phyloP scores from a whole-genome alignment of 2,113 vertebrate genomes.

The Tringa solitaria region DNA sequence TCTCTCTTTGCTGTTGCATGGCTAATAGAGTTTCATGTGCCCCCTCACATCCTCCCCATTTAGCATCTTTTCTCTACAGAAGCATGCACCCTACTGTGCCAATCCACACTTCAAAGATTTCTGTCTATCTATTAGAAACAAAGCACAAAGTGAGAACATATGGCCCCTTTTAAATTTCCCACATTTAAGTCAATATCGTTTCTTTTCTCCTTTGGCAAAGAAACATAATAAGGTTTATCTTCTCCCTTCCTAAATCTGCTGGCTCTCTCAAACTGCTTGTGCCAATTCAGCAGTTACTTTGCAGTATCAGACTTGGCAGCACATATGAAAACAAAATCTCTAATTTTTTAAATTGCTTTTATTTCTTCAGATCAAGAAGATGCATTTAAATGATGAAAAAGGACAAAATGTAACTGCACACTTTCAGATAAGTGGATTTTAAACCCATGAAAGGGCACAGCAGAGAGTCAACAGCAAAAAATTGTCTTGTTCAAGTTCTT shows the following conservation, averaged over 20 bases:
- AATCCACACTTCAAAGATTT: slow-evolving; percentile 95
- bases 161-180: slow-evolving; percentile 88
- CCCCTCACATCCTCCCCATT: slow-evolving; percentile 84
- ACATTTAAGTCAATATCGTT: slow-evolving; percentile 88
- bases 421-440: slow-evolving; percentile 59
- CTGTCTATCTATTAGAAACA: slow-evolving; percentile 91
- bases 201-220: slow-evolving; percentile 79
- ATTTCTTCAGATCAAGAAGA: slow-evolving; percentile 51
- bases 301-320: slow-evolving; percentile 61
- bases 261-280: slow-evolving; percentile 64
- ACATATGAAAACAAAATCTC: slow-evolving; percentile 55
- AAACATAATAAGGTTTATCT: slow-evolving; percentile 77
- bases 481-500: slow-evolving; percentile 11
- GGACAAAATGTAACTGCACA: slow-evolving; percentile 53
- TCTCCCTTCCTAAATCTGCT: slow-evolving; percentile 71
- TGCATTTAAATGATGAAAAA: slow-evolving; percentile 26
- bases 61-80: slow-evolving; percentile 91
- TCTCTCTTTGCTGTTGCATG: slow-evolving; percentile 86
- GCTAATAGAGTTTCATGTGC: slow-evolving; percentile 89
- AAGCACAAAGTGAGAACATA: slow-evolving; percentile 88
- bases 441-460: slow-evolving; percentile 34
- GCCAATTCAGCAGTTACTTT: slow-evolving; percentile 66
- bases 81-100: slow-evolving; percentile 91
- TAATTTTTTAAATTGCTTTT: slow-evolving; percentile 47
- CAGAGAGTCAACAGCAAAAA: slow-evolving; percentile 29